Evolutionary conservation across 2,797 vertebrate species (phyloP), one percentile per base, ranked within the genome.

Genomic region (Florisuga fusca): DNA sequence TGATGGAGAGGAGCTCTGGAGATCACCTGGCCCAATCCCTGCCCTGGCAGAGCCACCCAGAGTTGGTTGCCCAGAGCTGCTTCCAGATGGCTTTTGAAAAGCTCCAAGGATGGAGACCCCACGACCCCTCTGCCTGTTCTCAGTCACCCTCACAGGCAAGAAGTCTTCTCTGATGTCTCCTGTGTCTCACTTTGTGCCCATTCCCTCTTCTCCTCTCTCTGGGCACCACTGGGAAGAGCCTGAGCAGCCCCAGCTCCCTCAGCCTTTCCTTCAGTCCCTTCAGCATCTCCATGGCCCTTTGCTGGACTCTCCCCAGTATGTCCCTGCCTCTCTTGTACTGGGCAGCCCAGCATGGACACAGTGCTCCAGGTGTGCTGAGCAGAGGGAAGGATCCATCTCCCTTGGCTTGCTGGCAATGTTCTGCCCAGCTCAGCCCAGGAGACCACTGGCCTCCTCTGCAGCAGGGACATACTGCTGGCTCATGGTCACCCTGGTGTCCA

Each of bases 41-140:
- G 43, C 29, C 55, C 55, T 20, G 12, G 22, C 34, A 58, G 33
- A 27, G 68, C 4, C 41, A 66, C 55, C 13, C 21, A n/a, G 18
- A 69, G 26, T 26, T 4, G 15, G 21, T 2, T 51, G 43, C 12
- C 17, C 63, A 36, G 2, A 8, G 8, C 31, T 2, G 0, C 1
- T 10, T 6, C 5, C 43, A 55, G 18, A 9, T 1, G 2, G 8
- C 1, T 43, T 51, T 8, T 31, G 6, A 76, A 2, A 0, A 48
- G 36, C 71, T 57, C 43, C 57, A 57, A 10, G 26, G 29, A 55
- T 3, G 15, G 31, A 75, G 33, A 75, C 34, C 20, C 41, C 57
- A 76, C 31, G 57, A 1, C 41, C 41, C 26, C 43, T 43, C 18
- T 14, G 12, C 41, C 26, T 31, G 46, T 10, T 29, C 29, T 74